These are phyloP conservation scores for Megalops atlanticus DNA, from an alignment of 2,113 vertebrate genomes.

Conservation along the genomic window DNA sequence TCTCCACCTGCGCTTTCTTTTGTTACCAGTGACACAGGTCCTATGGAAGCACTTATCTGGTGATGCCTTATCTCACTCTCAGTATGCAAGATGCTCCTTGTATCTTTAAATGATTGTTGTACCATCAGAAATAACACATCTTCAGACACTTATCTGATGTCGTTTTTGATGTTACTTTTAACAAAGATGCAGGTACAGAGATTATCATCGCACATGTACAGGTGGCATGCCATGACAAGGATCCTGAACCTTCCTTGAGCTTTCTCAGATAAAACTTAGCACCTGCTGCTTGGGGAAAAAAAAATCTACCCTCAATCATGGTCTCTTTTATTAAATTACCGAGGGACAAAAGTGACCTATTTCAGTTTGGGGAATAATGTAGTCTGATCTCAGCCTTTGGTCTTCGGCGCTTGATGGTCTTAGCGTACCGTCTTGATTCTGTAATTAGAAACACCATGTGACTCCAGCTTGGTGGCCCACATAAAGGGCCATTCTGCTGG, in stretches of 20 bases:
- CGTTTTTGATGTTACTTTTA: too few relatives aligned
- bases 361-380: neutral
- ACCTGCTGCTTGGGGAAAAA: neutral
- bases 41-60: neutral
- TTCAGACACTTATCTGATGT: too few relatives aligned
- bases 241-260: too few relatives aligned
- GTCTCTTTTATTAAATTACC: neutral
- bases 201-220: too few relatives aligned
- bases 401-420: neutral
- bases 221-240: neutral
- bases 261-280: conserved; percentile 4
- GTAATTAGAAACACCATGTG: conserved; percentile 57
- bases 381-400: neutral
- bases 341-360: conserved; percentile 17
- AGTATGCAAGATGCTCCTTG: neutral
- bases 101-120: neutral
- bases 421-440: neutral
- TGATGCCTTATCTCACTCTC: neutral
- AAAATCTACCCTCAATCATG: neutral
- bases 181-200: too few relatives aligned
- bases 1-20: neutral
- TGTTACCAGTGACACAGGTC: neutral
- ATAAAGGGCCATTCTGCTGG: conserved; percentile 14
- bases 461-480: conserved; percentile 45
- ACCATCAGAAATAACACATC: too few relatives aligned